Conservation (phyloP, 2,797 vertebrate species). For the Melanitta fusca region DNA sequence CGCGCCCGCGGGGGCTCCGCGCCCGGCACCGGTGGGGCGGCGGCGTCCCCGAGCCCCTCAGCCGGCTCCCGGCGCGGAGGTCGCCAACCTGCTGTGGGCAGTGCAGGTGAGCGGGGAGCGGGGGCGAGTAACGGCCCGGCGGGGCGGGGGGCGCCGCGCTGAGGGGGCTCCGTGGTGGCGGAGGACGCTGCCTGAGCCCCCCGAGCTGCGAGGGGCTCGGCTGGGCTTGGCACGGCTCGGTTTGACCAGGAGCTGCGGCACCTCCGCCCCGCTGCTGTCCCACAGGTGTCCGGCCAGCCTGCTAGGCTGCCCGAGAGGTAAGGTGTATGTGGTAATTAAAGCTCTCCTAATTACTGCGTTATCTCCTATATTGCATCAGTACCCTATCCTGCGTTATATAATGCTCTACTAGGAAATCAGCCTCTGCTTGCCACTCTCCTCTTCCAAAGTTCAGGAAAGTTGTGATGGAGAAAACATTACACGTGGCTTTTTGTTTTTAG, state of each 20-base stretch:
- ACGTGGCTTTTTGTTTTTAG: not conserved
- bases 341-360: not conserved
- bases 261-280: not conserved
- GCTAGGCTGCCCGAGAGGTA: not conserved
- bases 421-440: not conserved
- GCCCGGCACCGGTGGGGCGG: not conserved
- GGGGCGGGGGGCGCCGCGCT: not conserved
- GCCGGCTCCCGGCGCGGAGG: slow-evolving; percentile 78
- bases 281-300: not conserved
- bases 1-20: not conserved
- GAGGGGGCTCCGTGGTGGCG: too few relatives aligned
- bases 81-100: slow-evolving; percentile 89
- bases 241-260: not conserved
- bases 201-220: too few relatives aligned
- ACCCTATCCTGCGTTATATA: rapidly evolving
- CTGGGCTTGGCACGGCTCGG: too few relatives aligned
- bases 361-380: rapidly evolving
- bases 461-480: not conserved
- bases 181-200: not conserved
- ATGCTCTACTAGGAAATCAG: not conserved
- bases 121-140: not conserved
- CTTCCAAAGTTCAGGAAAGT: not conserved
- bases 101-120: slow-evolving; percentile 85
- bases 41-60: not conserved
- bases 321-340: not conserved